A percentile compares a stretch with the other conserved stretches of the same genome.
Conservation (phyloP, 2,113 vertebrate species). For the Morone chrysops region DNA sequence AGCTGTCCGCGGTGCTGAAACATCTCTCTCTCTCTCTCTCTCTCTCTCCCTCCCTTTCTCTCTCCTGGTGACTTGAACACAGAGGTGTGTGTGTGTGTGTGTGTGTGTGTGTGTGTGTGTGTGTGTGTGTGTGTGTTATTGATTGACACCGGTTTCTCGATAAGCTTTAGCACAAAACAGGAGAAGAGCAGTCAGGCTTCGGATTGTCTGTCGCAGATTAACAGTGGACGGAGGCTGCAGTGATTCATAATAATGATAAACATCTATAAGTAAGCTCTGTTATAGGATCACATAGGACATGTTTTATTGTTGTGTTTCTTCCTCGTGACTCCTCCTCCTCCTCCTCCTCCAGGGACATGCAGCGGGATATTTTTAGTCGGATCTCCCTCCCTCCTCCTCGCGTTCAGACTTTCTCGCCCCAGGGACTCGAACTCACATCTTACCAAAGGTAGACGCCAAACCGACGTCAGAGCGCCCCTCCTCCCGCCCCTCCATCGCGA, state of each 20-base stretch:
- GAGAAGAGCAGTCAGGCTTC: not conserved
- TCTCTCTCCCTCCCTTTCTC: not conserved
- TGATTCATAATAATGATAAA: not conserved
- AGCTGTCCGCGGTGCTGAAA: slow-evolving; percentile 75
- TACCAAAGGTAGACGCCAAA: slow-evolving; percentile 86
- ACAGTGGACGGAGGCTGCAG: not conserved
- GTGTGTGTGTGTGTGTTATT: not conserved
- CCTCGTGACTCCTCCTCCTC: not conserved
- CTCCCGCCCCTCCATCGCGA: slow-evolving; percentile 64
- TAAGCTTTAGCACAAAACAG: not conserved
- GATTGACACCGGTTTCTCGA: not conserved
- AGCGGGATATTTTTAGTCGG: slow-evolving; percentile 80
- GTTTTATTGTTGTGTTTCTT: slow-evolving; percentile 13
- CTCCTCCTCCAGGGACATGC: slow-evolving; percentile 13
- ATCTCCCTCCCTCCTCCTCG: slow-evolving; percentile 26
- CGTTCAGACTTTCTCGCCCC: slow-evolving; percentile 47
- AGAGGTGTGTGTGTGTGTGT: not conserved
- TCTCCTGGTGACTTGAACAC: not conserved
- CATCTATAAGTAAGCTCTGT: not conserved
- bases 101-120: too few species aligned
- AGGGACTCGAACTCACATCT: slow-evolving; percentile 82
- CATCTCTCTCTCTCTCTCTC: not conserved
- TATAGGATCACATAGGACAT: not conserved
- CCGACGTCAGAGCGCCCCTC: slow-evolving; percentile 91
- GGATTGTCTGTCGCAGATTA: not conserved